Conservation (phyloP, 35 echinoderm and acorn worm genomes). For the Diadema setosum region DNA sequence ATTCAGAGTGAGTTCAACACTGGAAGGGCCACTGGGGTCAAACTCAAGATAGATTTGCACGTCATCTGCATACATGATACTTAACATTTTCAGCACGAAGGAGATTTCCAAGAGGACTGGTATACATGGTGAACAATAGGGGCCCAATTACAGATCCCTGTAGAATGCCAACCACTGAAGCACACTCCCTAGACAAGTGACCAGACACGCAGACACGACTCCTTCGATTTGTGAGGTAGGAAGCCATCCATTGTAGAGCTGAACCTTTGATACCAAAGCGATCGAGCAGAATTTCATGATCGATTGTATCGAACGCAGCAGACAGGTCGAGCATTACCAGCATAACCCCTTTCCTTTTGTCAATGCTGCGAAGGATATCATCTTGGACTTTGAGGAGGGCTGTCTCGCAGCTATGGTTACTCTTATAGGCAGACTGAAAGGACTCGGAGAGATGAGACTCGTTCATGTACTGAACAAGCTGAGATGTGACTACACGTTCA, state of each 20-base stretch:
- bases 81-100: no score
- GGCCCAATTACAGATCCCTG: no score
- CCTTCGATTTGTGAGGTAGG: no score
- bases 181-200: not conserved
- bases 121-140: no score
- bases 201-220: not conserved
- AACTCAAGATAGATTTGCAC: no score
- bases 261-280: not conserved
- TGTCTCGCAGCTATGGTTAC: conserved; percentile 8
- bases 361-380: conserved; percentile 7
- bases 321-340: conserved; percentile 29
- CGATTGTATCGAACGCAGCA: conserved; percentile 22
- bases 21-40: no score
- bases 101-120: no score
- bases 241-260: not conserved
- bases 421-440: conserved; percentile 16
- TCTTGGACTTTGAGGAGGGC: conserved; percentile 15
- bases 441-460: conserved; percentile 9
- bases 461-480: conserved; percentile 1
- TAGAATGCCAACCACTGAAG: not conserved
- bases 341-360: not conserved
- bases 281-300: not conserved
- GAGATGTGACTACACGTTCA: not conserved
- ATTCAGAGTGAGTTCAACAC: no score
- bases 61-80: no score